Evolutionary conservation across 1,140 invertebrate species (phyloP).

Genomic region (Mactra quadrangularis): DNA sequence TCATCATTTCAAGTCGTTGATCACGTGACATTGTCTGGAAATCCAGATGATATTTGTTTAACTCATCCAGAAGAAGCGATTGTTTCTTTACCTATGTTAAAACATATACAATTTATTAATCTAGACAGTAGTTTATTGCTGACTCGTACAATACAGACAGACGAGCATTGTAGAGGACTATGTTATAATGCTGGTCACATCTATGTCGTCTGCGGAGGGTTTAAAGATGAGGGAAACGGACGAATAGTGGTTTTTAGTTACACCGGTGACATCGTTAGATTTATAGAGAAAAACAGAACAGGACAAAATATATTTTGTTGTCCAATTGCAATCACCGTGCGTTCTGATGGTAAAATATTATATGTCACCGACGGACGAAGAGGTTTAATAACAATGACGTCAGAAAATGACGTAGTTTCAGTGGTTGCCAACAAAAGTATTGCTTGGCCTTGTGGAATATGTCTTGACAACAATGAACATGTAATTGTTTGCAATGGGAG

Average conservation of each 20-base stretch:
- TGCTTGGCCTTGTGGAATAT: slow-evolving; percentile 55
- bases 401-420: slow-evolving; percentile 49
- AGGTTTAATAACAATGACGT: slow-evolving; percentile 41
- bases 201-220: slow-evolving; percentile 55
- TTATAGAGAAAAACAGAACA: slow-evolving; percentile 42
- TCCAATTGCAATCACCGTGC: slow-evolving; percentile 42
- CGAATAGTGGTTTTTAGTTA: slow-evolving; percentile 35
- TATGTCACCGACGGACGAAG: slow-evolving; percentile 53
- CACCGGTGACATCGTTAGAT: slow-evolving; percentile 40
- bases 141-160: slow-evolving; percentile 18
- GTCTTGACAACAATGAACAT: slow-evolving; percentile 47
- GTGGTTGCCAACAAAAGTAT: slow-evolving; percentile 27
- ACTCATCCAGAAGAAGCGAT: slow-evolving; percentile 27
- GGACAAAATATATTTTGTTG: slow-evolving; percentile 47
- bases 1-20: slow-evolving; percentile 15
- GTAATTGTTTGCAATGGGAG: slow-evolving; percentile 44
- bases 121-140: slow-evolving; percentile 9
- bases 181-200: slow-evolving; percentile 24
- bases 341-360: slow-evolving; percentile 8
- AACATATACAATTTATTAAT: slow-evolving; percentile 36
- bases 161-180: slow-evolving; percentile 44
- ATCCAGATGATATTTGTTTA: slow-evolving; percentile 24
- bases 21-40: not conserved
- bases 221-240: slow-evolving; percentile 32
- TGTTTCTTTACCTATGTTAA: slow-evolving; percentile 37